A percentile compares a stretch with the other conserved stretches of the same genome.
phyloP scores from a whole-genome alignment of 2,797 vertebrate species.

The Amazonetta brasiliensis region DNA sequence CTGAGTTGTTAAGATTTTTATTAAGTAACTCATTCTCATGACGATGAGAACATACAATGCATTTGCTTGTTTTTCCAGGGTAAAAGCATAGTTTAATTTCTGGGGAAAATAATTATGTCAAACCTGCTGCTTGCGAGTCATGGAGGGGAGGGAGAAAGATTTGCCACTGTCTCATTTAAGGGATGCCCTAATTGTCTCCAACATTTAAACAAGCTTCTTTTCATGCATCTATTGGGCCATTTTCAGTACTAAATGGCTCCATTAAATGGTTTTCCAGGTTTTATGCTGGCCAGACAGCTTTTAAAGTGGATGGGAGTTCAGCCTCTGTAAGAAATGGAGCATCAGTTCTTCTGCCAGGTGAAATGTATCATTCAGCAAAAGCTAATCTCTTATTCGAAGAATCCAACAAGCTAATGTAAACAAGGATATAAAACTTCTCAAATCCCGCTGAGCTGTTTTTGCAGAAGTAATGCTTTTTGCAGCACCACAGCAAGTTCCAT shows the following conservation, averaged over 20 bases:
- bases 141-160: neutral
- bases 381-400: neutral
- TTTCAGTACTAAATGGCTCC: neutral
- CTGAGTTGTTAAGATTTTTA: neutral
- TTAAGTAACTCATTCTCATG: neutral
- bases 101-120: neutral
- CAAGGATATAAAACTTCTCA: neutral
- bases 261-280: conserved; percentile 10
- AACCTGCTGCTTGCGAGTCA: neutral
- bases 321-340: neutral
- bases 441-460: neutral
- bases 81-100: neutral
- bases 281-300: neutral
- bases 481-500: neutral
- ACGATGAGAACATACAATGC: neutral
- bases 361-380: neutral
- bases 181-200: neutral
- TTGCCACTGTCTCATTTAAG: neutral
- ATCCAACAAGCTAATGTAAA: neutral
- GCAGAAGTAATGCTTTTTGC: neutral
- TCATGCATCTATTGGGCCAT: neutral
- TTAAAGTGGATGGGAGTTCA: neutral
- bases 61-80: neutral
- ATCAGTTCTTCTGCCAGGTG: conserved; percentile 17
- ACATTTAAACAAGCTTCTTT: neutral